These are phyloP conservation scores for Eudorcas thomsonii DNA, from an alignment of 2,113 vertebrate species.

Conservation along the genomic window DNA sequence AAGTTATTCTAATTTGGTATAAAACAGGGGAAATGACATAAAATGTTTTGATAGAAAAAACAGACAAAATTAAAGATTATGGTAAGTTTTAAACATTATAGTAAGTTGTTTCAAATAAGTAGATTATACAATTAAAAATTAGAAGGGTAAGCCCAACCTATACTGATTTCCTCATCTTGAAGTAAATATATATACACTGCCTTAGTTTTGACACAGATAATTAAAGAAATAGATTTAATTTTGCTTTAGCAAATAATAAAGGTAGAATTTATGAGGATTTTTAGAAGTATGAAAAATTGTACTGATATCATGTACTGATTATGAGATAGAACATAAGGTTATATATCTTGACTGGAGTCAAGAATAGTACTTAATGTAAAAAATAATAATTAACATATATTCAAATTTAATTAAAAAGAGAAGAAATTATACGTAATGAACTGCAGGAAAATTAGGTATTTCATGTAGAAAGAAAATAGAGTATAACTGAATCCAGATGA, in stretches of 20 bases:
- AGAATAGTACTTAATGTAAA: constrained; percentile 12
- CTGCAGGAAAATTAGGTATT: constrained; percentile 6
- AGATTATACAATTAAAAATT: background rate
- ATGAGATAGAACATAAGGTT: background rate
- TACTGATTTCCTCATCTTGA: background rate
- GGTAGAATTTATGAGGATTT: background rate
- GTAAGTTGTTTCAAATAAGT: too few relatives aligned
- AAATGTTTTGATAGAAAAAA: too few relatives aligned
- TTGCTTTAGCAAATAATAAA: background rate
- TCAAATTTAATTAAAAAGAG: constrained; percentile 55
- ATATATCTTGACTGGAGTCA: background rate
- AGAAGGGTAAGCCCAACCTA: background rate
- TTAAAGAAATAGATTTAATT: background rate
- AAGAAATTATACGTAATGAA: constrained; percentile 45
- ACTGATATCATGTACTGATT: background rate
- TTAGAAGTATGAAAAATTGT: constrained; percentile 2
- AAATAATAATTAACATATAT: constrained; percentile 33
- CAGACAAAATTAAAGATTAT: too few relatives aligned
- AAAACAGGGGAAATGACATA: too few relatives aligned
- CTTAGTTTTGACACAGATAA: background rate
- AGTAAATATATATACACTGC: background rate
- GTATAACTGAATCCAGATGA: constrained; percentile 20
- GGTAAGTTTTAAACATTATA: too few relatives aligned
- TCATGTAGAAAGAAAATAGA: constrained; percentile 15
- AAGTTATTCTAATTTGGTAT: too few relatives aligned